Conservation (phyloP, 2,113 vertebrate species). For the Lophochroa leadbeateri region DNA sequence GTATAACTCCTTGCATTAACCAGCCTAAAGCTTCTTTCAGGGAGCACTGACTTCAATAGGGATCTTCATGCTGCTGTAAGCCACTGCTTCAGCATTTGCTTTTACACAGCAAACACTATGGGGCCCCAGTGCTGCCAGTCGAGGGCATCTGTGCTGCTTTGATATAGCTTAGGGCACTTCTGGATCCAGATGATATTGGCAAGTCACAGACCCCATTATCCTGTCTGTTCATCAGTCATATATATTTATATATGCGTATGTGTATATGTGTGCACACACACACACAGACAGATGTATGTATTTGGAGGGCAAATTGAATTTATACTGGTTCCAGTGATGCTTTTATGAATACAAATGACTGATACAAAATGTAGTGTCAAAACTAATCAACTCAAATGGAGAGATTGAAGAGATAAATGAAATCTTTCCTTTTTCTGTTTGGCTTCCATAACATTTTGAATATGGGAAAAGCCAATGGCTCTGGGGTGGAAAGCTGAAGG, state of each 20-base stretch:
- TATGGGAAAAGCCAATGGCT: background rate
- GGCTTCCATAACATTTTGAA: background rate
- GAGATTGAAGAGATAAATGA: background rate
- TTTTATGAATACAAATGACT: slow-evolving; percentile 25
- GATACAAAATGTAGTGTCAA: background rate
- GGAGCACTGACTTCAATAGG: background rate
- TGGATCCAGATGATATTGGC: background rate
- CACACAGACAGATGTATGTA: background rate
- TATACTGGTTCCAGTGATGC: background rate
- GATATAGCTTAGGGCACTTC: background rate
- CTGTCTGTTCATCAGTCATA: background rate
- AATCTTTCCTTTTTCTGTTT: background rate
- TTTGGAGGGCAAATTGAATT: background rate
- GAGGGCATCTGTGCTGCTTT: background rate
- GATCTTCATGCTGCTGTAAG: background rate
- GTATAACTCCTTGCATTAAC: background rate
- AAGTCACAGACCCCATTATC: background rate
- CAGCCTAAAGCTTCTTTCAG: background rate
- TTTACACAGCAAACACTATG: background rate
- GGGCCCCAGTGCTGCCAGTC: background rate
- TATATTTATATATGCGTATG: background rate
- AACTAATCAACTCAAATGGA: background rate
- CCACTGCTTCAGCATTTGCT: background rate
- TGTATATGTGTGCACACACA: background rate
- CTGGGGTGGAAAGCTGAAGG: background rate